Evolutionary conservation across 1,140 invertebrate genomes (phyloP).

Genomic region (Calycopis cecrops): DNA sequence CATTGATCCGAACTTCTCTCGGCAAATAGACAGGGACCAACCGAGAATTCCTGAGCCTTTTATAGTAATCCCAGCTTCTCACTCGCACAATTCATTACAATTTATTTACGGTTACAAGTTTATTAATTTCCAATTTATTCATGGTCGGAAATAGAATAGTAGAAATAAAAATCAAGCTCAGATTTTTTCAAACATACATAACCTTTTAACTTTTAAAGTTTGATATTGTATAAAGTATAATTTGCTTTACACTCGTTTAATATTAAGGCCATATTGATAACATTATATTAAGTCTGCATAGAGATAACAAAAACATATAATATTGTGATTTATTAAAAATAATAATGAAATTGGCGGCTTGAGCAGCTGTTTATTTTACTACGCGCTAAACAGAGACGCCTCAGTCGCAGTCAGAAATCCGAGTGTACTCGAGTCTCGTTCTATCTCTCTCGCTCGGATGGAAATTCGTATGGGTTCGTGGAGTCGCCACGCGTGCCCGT

Average conservation of each 20-base stretch:
- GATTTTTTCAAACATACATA: too few relatives aligned
- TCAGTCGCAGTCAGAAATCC: conserved; percentile 17
- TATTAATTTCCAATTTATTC: too few relatives aligned
- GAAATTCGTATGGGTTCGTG: conserved; percentile 47
- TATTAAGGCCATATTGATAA: neutral
- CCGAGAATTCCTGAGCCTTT: conserved; percentile 23
- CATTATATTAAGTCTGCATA: neutral
- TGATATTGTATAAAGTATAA: too few relatives aligned
- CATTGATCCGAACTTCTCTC: conserved; percentile 73
- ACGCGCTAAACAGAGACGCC: conserved; percentile 20
- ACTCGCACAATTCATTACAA: conserved; percentile 25
- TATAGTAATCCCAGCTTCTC: conserved; percentile 20
- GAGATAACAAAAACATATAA: conserved; percentile 1
- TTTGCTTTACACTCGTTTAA: too few relatives aligned
- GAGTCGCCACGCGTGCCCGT: conserved; percentile 60
- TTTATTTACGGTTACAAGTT: neutral
- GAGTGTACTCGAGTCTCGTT: conserved; percentile 22
- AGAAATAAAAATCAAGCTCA: too few relatives aligned
- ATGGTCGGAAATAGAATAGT: too few relatives aligned
- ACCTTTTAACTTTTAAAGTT: too few relatives aligned
- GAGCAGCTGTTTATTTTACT: conserved; percentile 16
- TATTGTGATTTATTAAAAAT: conserved; percentile 11
- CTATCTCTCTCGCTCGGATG: conserved; percentile 45
- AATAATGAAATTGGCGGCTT: conserved; percentile 11
- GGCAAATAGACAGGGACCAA: conserved; percentile 54